These are phyloP conservation scores for Glyphotaelius pellucidus DNA, from an alignment of 2,888 invertebrate species.

Conservation along the genomic window DNA sequence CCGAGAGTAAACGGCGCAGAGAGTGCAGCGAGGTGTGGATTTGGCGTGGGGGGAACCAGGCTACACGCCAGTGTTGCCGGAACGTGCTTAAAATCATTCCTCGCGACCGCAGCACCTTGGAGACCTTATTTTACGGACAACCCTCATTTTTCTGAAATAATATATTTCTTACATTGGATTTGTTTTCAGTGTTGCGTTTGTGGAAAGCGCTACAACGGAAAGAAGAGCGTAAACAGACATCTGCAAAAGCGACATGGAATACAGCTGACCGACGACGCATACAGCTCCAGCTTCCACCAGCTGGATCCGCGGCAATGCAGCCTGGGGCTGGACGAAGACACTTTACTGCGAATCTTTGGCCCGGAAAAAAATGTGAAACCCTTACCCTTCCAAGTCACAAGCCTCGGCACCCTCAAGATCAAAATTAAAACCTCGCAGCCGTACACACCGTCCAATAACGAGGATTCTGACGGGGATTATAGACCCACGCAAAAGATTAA, in stretches of 20 bases:
- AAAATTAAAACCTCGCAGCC: constrained; percentile 43
- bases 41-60: too few species aligned
- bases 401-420: not conserved
- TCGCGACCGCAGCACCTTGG: too few species aligned
- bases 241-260: constrained; percentile 74
- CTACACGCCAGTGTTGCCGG: too few species aligned
- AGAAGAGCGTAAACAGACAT: constrained; percentile 74
- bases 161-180: not conserved
- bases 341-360: constrained; percentile 73
- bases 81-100: too few species aligned
- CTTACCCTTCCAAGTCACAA: constrained; percentile 45
- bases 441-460: not conserved
- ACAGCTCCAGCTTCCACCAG: constrained; percentile 71
- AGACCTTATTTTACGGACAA: too few species aligned
- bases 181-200: constrained; percentile 75
- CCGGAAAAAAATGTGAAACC: constrained; percentile 69
- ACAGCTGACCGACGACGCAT: constrained; percentile 69
- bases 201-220: constrained; percentile 74
- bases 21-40: too few species aligned
- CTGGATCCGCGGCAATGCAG: constrained; percentile 74
- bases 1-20: too few species aligned
- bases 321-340: constrained; percentile 72
- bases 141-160: too few species aligned
- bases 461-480: constrained; percentile 54
- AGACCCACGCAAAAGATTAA: constrained; percentile 54